A percentile compares a stretch with the other conserved stretches of the same genome.
These are phyloP conservation scores for Lates japonicus DNA, from an alignment of 2,797 vertebrate genomes.

Conservation along the genomic window DNA sequence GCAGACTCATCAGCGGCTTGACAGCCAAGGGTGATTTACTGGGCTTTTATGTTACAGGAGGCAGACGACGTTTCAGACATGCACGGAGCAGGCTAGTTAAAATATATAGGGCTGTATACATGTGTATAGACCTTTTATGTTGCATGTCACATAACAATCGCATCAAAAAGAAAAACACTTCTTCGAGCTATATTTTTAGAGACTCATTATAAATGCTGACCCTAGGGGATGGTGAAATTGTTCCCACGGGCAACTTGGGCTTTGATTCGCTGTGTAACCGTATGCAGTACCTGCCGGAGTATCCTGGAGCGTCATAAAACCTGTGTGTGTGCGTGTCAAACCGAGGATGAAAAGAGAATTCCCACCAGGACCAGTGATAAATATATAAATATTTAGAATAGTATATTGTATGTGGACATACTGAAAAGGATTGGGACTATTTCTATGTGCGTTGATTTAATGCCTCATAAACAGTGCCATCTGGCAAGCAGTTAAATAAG, in stretches of 20 bases:
- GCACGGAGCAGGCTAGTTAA: constrained; percentile 27
- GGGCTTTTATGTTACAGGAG: constrained; percentile 51
- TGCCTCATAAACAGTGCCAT: constrained; percentile 13
- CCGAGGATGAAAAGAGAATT: neutral
- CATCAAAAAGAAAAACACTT: constrained; percentile 16
- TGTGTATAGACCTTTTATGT: neutral
- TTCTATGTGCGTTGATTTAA: neutral
- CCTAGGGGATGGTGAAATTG: constrained; percentile 21
- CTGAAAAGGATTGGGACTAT: neutral
- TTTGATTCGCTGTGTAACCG: constrained; percentile 15
- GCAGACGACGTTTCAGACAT: constrained; percentile 48
- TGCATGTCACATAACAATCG: constrained; percentile 16
- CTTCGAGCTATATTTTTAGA: constrained; percentile 31
- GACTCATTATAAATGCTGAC: constrained; percentile 36
- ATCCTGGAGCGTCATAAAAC: constrained; percentile 8
- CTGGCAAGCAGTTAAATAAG: neutral
- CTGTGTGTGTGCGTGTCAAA: neutral
- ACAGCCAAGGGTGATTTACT: constrained; percentile 74
- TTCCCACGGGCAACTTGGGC: constrained; percentile 19
- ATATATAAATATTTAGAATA: neutral
- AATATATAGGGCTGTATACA: constrained; percentile 28
- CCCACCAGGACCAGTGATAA: neutral
- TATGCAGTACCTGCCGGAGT: constrained; percentile 21
- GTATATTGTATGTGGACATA: neutral
- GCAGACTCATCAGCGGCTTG: constrained; percentile 67